Evolutionary conservation across 1,140 invertebrate genomes (phyloP), one percentile per base, ranked within the genome.

Genomic region (Camponotus floridanus): DNA sequence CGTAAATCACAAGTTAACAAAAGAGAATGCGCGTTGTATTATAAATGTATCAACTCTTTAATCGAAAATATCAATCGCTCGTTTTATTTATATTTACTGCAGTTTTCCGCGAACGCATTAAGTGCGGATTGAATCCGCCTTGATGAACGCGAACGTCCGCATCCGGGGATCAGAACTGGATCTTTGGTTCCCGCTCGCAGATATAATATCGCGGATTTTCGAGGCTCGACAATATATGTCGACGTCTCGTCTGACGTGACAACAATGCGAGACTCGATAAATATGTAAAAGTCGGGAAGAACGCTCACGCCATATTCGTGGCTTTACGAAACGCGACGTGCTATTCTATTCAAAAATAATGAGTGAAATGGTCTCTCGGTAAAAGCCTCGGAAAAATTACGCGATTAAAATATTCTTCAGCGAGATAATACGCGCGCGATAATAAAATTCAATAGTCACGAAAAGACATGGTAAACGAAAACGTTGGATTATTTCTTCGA

Each of bases 211-310:
- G 68, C 89, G 89, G 79, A 88, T 88, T 91, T 91, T 90, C 73
- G 59, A 64, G 55, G 87, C 86, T 85, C 90, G 87, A 87, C 88
- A 85, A 88, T 26, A 26, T 26, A 26, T 91, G 85, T 92, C 83
- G 87, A 87, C 91, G 88, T 87, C 83, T 59, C 71, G 76, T 87
- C 85, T 92, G 92, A 92, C 91, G 88, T 80, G 86, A 86, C 84
- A 76, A 92, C 92, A 92, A 92, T 90, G 88, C 85, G 80, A 86
- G 87, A 61, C 76, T 79, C 88, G 89, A 92, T 92, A 92, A 91
- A 92, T 92, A 92, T 92, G 91, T 92, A 92, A 92, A 90, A 92
- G 91, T 91, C 79, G 68, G 85, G 85, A 86, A 87, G 87, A 89
- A 81, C 80, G 89, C 71, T 80, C 78, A 68, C 87, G 86, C 83